Conservation (phyloP, 2,113 vertebrate species). For the Embiotoca jacksoni region DNA sequence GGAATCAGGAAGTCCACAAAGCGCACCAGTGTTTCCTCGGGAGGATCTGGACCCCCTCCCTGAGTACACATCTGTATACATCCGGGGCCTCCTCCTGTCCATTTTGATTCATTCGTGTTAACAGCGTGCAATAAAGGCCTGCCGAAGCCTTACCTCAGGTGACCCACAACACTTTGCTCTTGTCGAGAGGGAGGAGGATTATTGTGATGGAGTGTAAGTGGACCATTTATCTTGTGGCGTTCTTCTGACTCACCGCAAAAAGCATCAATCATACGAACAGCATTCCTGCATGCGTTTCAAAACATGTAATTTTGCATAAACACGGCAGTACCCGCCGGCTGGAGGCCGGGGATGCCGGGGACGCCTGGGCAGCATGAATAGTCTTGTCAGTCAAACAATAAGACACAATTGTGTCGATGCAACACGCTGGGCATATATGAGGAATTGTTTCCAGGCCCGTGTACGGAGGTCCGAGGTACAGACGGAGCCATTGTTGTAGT, state of each 20-base stretch:
- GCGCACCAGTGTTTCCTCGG: background rate
- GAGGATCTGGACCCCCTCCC: background rate
- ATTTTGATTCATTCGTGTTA: slow-evolving; percentile 9
- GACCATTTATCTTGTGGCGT: background rate
- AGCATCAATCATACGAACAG: background rate
- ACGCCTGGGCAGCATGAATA: slow-evolving; percentile 26
- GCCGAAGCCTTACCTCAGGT: slow-evolving; percentile 4
- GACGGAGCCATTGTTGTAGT: slow-evolving; percentile 35
- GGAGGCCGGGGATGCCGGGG: slow-evolving; percentile 16
- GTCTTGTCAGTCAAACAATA: slow-evolving; percentile 37
- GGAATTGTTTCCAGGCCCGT: slow-evolving; percentile 18
- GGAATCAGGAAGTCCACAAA: slow-evolving; percentile 26
- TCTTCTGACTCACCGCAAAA: slow-evolving; percentile 18
- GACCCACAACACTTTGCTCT: background rate
- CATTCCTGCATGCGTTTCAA: background rate
- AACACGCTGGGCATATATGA: slow-evolving; percentile 24
- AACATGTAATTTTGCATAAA: slow-evolving; percentile 7
- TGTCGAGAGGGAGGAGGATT: background rate
- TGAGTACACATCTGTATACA: background rate
- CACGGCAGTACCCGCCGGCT: background rate
- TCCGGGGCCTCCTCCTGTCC: background rate
- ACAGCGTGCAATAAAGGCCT: slow-evolving; percentile 1
- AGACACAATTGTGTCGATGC: slow-evolving; percentile 36
- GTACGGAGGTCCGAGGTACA: slow-evolving; percentile 42
- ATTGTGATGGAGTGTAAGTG: no score